Conservation (phyloP, 2,797 vertebrate genomes). For the Falco concolor region DNA sequence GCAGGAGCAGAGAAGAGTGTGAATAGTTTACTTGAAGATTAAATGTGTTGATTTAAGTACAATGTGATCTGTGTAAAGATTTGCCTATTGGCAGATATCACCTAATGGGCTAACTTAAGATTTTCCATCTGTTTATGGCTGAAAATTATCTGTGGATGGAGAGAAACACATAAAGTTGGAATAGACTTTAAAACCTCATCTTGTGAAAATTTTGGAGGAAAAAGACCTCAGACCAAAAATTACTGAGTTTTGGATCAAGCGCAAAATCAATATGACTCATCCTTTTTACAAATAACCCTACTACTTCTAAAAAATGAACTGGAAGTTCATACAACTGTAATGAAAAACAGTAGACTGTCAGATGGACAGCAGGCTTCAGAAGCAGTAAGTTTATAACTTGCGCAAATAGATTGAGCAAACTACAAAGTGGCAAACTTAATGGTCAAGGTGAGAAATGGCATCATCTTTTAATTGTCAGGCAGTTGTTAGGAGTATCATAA, state of each 20-base stretch:
- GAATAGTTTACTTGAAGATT: background rate
- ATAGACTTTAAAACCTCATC: background rate
- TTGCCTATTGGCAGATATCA: background rate
- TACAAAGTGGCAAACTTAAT: background rate
- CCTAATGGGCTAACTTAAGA: background rate
- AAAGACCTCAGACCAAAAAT: background rate
- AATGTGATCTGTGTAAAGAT: background rate
- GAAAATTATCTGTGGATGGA: background rate
- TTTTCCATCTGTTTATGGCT: background rate
- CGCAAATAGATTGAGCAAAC: background rate
- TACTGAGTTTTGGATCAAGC: background rate
- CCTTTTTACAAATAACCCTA: background rate
- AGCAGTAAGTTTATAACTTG: background rate
- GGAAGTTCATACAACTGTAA: background rate
- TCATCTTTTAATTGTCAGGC: background rate
- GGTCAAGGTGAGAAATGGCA: background rate
- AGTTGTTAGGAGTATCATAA: background rate
- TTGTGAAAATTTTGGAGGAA: background rate
- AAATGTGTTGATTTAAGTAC: background rate
- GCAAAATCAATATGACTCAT: background rate
- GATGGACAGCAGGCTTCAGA: background rate
- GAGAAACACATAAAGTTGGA: background rate
- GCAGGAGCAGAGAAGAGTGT: background rate
- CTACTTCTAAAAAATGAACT: background rate
- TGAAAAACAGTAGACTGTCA: background rate